Base-by-base conservation (phyloP, 2,797 vertebrate genomes). In the Clarias pachynema region DNA sequence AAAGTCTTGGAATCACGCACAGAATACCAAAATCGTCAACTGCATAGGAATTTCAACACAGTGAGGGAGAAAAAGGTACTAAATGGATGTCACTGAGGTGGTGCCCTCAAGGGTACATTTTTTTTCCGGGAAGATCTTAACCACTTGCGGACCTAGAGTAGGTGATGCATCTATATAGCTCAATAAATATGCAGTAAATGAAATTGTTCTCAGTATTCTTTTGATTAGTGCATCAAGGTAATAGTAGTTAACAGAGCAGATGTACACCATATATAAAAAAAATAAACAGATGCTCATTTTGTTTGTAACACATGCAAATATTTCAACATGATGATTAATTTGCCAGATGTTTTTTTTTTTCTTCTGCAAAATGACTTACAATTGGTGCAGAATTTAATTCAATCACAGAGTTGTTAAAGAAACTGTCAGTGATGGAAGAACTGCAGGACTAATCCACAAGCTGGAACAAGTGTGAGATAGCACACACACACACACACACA, bases 11-110 rank as follows among this genome's bases (percentile, higher is more conserved):
- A 62, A 62, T 83, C 69, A 62, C 1, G 3, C 56, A 44, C 31
- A 73, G 81, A 59, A 72, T 82, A 82, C 78, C 70, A 70, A 70
- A 82, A 72, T 40, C 49, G 7, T 57, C 18, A 3, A 24, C 80
- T 70, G 65, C 29, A 49, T 37, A 70, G 65, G 24, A n/a, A 68
- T 70, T 69, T 78, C 31, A 68, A 24, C 24, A 40, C 22, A 26
- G 31, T 44, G 57, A 63, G 60, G 16, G 2, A 14, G n/a, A 44
- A 44, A 79, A 34, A 77, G 24, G 24, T 16, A 40, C 22, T 62
- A 79, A 79, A 62, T 62, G 31, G 59, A 62, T 79, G 77, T 79
- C 31, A 79, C 34, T 34, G 6, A 16, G 59, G 77, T 37, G 59
- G 59, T 44, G 57, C 59, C 78, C 37, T 26, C 34, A 40, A 63